A percentile compares a stretch with the other conserved stretches of the same genome.
These are phyloP conservation scores for Pogonocherus hispidulus DNA, from an alignment of 2,888 invertebrate genomes.

Conservation along the genomic window DNA sequence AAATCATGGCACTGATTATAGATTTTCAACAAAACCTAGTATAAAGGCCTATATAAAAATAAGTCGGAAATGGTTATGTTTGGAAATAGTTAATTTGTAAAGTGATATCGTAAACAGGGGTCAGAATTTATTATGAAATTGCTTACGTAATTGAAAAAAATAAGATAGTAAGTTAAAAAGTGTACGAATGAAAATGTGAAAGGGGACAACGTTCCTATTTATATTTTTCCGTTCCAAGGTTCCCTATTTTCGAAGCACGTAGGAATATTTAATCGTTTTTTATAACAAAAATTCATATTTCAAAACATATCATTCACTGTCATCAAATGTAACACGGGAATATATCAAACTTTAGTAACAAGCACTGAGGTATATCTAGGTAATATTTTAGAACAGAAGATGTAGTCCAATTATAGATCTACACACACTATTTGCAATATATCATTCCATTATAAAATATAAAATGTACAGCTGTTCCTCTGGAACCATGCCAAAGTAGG, in stretches of 20 bases:
- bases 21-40: not conserved
- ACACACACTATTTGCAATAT: constrained; percentile 46
- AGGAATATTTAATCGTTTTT: not conserved
- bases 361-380: constrained; percentile 17
- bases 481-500: constrained; percentile 57
- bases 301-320: not conserved
- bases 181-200: not conserved
- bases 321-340: constrained; percentile 24
- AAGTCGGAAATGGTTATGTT: not conserved
- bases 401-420: constrained; percentile 50
- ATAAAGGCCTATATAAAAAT: not conserved
- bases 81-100: not conserved
- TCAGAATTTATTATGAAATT: no score
- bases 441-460: constrained; percentile 55
- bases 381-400: constrained; percentile 37
- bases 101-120: no score
- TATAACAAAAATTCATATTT: not conserved
- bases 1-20: not conserved
- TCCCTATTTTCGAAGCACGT: not conserved
- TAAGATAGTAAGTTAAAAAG: not conserved
- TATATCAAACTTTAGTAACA: constrained; percentile 11
- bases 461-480: constrained; percentile 59
- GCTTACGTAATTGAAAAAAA: constrained; percentile 11
- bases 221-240: constrained; percentile 1
- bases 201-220: constrained; percentile 8